A percentile compares a stretch with the other conserved stretches of the same genome.
These are phyloP conservation scores for Dicyrtoma fusca DNA, from an alignment of 2,888 invertebrate genomes.

Conservation along the genomic window DNA sequence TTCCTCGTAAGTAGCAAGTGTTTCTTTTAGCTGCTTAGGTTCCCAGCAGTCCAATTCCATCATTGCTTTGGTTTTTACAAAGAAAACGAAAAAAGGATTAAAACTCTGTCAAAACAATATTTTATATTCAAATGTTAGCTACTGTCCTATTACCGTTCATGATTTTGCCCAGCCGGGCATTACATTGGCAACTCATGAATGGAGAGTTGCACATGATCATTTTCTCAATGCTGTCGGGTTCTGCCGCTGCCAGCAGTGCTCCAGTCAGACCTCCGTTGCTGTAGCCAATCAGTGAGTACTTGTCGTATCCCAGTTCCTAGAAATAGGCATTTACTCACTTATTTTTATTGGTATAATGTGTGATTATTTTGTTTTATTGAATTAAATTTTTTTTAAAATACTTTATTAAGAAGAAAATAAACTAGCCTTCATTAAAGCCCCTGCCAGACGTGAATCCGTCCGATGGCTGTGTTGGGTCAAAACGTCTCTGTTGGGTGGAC, in stretches of 20 bases:
- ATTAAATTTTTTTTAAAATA: too few relatives aligned
- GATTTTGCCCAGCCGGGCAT: too few relatives aligned
- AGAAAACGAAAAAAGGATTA: too few relatives aligned
- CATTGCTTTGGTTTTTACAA: not conserved
- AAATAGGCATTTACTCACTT: not conserved
- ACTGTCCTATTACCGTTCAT: too few relatives aligned
- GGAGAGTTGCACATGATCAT: constrained; percentile 8
- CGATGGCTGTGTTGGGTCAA: not conserved
- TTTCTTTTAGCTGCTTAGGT: too few relatives aligned
- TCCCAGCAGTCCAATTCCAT: not conserved
- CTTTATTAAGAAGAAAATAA: too few relatives aligned
- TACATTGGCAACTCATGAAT: too few relatives aligned
- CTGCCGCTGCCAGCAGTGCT: not conserved
- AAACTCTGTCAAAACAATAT: too few relatives aligned
- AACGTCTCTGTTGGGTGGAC: constrained; percentile 4
- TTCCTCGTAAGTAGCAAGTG: too few relatives aligned
- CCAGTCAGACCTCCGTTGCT: not conserved
- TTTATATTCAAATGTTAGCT: too few relatives aligned
- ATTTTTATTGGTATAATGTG: too few relatives aligned
- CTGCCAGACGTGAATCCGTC: constrained; percentile 1
- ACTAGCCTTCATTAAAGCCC: constrained; percentile 16
- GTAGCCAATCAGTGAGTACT: not conserved
- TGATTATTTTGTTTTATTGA: too few relatives aligned
- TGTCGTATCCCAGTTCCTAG: not conserved
- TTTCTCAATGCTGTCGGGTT: not conserved